Base-by-base conservation (phyloP, 2,888 invertebrate genomes). In the Rhingia campestris region DNA sequence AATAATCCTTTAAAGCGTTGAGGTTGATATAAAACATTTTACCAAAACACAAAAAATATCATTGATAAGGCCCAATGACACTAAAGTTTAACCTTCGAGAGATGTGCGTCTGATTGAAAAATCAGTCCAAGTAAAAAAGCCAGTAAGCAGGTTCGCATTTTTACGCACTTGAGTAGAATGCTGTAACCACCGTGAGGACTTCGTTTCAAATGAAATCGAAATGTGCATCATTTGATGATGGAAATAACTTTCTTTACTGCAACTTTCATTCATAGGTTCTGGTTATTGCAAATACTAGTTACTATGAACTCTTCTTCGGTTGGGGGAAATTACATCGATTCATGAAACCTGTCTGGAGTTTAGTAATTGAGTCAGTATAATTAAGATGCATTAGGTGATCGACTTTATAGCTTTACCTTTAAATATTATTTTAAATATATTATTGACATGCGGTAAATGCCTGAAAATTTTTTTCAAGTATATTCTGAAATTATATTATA, bases 211-310 rank as follows among this genome's bases (percentile, higher is more conserved):
- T 84, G 82, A 79, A 84, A 84, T 74, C 64, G 82, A 84, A 84
- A 79, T 47, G 77, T 61, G 58, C 43, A 32, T 59, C 37, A 22
- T 39, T 9, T 39, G 33, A 39, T 53, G 73, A 56, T 54, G 45
- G 41, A 76, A 67, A 63, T 67, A 77, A 79, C 82, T 84, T 84
- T 84, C 82, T 74, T 79, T 74, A 35, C n/a, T 32, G 22, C 69
- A 84, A 84, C 79, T 84, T 84, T 84, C 82, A 74, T 84, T 59
- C 63, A 79, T 79, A 74, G 69, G 69, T 74, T 84, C 79, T 69
- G 73, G 82, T 84, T 84, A 69, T 74, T 69, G 69, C 49, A 64
- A 59, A 84, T 73, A 84, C 82, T 79, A 79, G 82, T 84, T 79
- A 53, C 33, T 43, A 37, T 43, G 41, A 37, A 63, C 32, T 73